Conservation (phyloP, 1,140 invertebrate species). For the Triops longicaudatus region DNA sequence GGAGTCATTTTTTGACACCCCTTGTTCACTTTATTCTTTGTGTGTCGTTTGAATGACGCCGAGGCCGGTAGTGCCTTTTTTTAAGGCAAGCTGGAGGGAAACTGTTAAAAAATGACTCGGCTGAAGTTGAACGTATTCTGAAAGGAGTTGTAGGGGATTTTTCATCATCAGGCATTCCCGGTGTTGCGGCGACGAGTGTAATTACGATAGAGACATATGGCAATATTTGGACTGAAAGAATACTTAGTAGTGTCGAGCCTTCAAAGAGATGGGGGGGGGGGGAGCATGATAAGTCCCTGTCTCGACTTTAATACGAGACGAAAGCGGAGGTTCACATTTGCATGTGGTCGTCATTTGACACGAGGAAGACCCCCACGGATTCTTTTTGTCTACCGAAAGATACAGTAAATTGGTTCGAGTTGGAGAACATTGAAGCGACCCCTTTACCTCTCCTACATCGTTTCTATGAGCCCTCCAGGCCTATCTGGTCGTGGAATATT, state of each 20-base stretch:
- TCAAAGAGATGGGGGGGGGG: too few relatives aligned
- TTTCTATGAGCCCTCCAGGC: slow-evolving; percentile 14
- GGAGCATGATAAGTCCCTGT: neutral
- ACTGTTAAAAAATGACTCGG: neutral
- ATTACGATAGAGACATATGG: neutral
- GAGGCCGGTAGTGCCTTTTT: neutral
- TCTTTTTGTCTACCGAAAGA: neutral
- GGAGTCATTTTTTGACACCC: slow-evolving; percentile 5
- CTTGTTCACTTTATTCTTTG: neutral
- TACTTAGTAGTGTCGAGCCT: neutral
- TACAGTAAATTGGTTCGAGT: neutral
- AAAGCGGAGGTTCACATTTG: neutral
- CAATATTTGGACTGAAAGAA: neutral
- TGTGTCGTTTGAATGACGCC: neutral
- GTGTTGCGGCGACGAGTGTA: neutral
- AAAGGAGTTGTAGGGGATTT: neutral
- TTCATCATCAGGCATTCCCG: neutral
- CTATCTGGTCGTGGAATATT: neutral
- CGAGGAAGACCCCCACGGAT: slow-evolving; percentile 1
- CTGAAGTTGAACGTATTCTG: neutral
- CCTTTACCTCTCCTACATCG: neutral
- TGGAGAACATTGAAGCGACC: neutral
- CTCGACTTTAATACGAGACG: neutral
- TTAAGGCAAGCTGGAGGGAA: neutral
- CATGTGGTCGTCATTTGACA: slow-evolving; percentile 14